Conservation (phyloP, 2,888 invertebrate species). For the Andrena bucephala region DNA sequence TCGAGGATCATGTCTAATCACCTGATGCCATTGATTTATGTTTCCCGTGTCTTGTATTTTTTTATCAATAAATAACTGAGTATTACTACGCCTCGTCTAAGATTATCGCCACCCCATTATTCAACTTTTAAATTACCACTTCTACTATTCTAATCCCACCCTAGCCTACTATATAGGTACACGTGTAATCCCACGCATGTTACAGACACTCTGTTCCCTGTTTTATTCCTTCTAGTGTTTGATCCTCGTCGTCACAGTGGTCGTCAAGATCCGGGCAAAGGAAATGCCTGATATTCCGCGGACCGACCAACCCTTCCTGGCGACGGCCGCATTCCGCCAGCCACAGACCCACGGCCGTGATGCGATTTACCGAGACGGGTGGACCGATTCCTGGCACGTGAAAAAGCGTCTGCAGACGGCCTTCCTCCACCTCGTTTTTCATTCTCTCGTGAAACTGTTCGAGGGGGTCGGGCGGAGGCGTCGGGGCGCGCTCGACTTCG, state of each 20-base stretch:
- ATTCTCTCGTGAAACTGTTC: conserved; percentile 76
- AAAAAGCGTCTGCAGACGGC: conserved; percentile 58
- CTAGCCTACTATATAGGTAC: no score
- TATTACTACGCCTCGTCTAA: no score
- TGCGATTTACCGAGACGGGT: conserved; percentile 68
- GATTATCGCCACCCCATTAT: no score
- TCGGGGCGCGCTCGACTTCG: conserved; percentile 41
- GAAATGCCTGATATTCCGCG: conserved; percentile 90
- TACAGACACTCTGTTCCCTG: no score
- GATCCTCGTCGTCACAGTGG: neutral
- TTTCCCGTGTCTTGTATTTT: no score
- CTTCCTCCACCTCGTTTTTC: conserved; percentile 66
- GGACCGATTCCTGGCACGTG: conserved; percentile 78
- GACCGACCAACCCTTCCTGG: conserved; percentile 89
- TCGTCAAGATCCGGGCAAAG: conserved; percentile 88
- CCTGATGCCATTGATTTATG: neutral
- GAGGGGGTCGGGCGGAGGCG: conserved; percentile 66
- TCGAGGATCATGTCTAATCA: neutral
- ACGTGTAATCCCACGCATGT: no score
- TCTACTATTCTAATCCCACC: no score
- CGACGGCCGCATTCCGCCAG: conserved; percentile 84
- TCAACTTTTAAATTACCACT: no score
- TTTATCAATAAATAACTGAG: neutral
- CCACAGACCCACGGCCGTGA: conserved; percentile 78
- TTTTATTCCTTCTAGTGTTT: no score